Base-by-base conservation (phyloP, 1,140 invertebrate species). In the Zaprionus taronus region DNA sequence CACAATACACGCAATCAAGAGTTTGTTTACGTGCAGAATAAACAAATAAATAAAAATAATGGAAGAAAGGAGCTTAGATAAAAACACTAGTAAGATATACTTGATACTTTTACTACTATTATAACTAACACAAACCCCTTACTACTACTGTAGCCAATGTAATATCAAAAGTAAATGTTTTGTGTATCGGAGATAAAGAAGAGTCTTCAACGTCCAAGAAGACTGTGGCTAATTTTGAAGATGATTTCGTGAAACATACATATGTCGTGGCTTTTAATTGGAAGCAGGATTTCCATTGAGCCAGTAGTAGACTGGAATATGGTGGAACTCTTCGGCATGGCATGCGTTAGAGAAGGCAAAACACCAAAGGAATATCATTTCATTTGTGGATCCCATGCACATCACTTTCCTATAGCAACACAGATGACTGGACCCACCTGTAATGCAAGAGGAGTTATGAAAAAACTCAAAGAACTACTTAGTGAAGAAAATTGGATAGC, bases 401-500 rank as follows among this genome's bases (percentile, higher is more conserved):
- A 5, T 17, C 7, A 7, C 11, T 36, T 14, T 51, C 7, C 38
- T 1, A 31, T n/a, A 5, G 28, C 24, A 22, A 22, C 49, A 12
- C 7, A 14, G 1, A 51, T 63, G 14, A 31, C 24, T 15, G 61
- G n/a, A 11, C 44, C 2, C 4, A 47, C 55, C 7, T 22, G 14
- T 7, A 38, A 60, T 58, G 70, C 55, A 2, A 5, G 12, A 1
- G 11, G n/a, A 7, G 15, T 60, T 6, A 11, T 72, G 62, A 15
- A 49, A 9, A 41, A 60, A 22, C 17, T 72, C 0, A 58, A 22
- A 41, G 57, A 67, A 6, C 5, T 9, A 1, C 55, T 72, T 0
- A 66, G 20, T 7, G 24, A 41, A 1, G 55, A 72, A 51, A 67
- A 60, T 38, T 73, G 71, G 71, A 7, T 68, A 61, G 60, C 71